Evolutionary conservation across 1,140 invertebrate species (phyloP).

Genomic region (Bombus balteatus): DNA sequence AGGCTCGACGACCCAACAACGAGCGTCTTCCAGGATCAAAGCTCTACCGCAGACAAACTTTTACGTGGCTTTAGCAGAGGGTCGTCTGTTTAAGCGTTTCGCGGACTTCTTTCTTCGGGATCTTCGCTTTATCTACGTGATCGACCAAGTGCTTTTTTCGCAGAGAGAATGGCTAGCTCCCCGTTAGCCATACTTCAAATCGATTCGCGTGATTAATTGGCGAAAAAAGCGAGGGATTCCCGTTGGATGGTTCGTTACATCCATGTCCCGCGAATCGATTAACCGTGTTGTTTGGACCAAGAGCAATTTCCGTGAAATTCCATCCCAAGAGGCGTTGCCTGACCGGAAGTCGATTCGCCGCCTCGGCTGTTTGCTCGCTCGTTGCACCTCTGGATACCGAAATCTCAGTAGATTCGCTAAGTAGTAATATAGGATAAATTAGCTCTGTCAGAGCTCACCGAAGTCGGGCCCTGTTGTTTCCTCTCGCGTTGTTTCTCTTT

Average conservation of each 20-base stretch:
- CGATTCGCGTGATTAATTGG: slow-evolving; percentile 14
- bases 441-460: slow-evolving; percentile 59
- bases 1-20: slow-evolving; percentile 33
- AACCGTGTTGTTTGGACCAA: slow-evolving; percentile 57
- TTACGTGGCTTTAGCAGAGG: slow-evolving; percentile 9
- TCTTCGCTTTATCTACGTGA: slow-evolving; percentile 6
- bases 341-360: slow-evolving; percentile 62
- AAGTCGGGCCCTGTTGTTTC: slow-evolving; percentile 40
- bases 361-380: not conserved
- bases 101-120: not conserved
- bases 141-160: not conserved
- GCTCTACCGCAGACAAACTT: slow-evolving; percentile 49
- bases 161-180: not conserved
- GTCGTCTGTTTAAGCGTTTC: slow-evolving; percentile 25
- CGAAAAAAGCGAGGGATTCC: slow-evolving; percentile 9
- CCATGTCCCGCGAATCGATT: slow-evolving; percentile 56
- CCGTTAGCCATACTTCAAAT: not conserved
- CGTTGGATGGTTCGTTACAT: slow-evolving; percentile 18
- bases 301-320: slow-evolving; percentile 60
- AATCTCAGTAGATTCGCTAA: slow-evolving; percentile 59
- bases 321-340: slow-evolving; percentile 57
- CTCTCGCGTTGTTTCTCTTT: slow-evolving; percentile 39
- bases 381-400: slow-evolving; percentile 43
- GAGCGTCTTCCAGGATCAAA: slow-evolving; percentile 54
- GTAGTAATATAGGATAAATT: slow-evolving; percentile 69